Base-by-base conservation (phyloP, 2,888 invertebrate species). In the Cancer borealis region DNA sequence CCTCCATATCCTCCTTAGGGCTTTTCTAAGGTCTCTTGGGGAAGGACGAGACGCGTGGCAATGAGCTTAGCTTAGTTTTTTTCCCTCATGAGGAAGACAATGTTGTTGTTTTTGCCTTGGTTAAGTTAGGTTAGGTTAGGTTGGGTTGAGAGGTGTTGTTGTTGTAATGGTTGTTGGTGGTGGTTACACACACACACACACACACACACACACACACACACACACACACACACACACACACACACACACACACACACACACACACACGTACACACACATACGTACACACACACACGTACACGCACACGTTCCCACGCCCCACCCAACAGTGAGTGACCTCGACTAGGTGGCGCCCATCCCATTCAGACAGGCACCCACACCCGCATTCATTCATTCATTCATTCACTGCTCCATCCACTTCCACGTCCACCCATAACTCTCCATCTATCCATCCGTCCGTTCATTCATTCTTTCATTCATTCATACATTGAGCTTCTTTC, bases 231-330 rank as follows among this genome's bases (percentile, higher is more conserved):
- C 26, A 79, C 26, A 30, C 14, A 79, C 79, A 79, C 79, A 79
- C 79, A 79, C 79, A 79, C 79, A 79, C 79, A 79, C 79, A 30
- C 30, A 79, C 79, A 79, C 79, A 79, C 79, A 79, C 79, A 79
- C 79, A 79, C 79, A 26, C 26, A 79, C 79, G 30, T 21, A 79
- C 79, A 79, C 30, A 5, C 3, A 79, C 79, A 79, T n/a, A 79
- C 66, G 30, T 30, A 79, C 12, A 30, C 6, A 79, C 30, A 79
- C 66, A 79, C 79, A 79, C 30, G 30, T 30, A 79, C 79, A 79
- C 79, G 30, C 79, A 79, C 79, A 79, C 79, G 79, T 79, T 79
- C 79, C 79, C 79, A 79, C 79, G 30, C 79, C 26, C 79, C 79
- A 79, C 79, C 79, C 30, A 30, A 5, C 30, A 79, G 79, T 79